Percentiles rank a stretch among this genome's conserved stretches.
Evolutionary conservation across 2,797 vertebrate species (phyloP).

Genomic region (Limosa lapponica): DNA sequence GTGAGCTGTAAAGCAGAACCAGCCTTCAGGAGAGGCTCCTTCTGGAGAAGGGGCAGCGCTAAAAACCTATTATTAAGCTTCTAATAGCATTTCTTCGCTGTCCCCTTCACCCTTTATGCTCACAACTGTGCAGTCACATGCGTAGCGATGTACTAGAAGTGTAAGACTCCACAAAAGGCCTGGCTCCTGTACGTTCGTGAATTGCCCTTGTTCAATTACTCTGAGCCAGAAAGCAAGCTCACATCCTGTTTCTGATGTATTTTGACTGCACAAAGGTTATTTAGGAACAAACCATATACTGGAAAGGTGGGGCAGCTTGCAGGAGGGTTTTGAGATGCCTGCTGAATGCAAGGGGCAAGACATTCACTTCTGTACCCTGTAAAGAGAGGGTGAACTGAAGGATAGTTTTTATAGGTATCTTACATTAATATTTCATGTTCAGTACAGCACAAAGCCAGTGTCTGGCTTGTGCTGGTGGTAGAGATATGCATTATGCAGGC

Average conservation of each 20-base stretch:
- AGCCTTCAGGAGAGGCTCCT: neutral
- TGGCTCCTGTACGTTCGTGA: neutral
- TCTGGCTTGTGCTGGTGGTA: neutral
- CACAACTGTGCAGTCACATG: constrained; percentile 34
- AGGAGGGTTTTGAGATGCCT: neutral
- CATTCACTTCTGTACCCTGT: neutral
- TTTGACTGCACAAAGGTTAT: constrained; percentile 53
- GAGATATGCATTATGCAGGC: neutral
- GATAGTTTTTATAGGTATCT: constrained; percentile 45
- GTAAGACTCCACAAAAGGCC: constrained; percentile 41
- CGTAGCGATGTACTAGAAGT: neutral
- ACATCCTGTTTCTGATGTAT: constrained; percentile 49
- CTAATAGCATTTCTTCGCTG: constrained; percentile 26
- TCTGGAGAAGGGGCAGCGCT: neutral
- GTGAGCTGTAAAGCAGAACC: neutral
- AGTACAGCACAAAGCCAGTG: neutral
- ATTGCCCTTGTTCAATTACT: constrained; percentile 58
- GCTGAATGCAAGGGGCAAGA: neutral
- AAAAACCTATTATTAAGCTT: constrained; percentile 7
- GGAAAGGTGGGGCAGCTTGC: neutral
- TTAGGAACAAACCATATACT: neutral
- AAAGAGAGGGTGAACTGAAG: constrained; percentile 6
- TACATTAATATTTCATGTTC: constrained; percentile 49
- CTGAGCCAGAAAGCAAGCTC: constrained; percentile 45
- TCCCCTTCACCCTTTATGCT: constrained; percentile 39